Evolutionary conservation across 2,888 invertebrate species (phyloP), one percentile per base, ranked within the genome.

Genomic region (Tricholauxania praeusta): DNA sequence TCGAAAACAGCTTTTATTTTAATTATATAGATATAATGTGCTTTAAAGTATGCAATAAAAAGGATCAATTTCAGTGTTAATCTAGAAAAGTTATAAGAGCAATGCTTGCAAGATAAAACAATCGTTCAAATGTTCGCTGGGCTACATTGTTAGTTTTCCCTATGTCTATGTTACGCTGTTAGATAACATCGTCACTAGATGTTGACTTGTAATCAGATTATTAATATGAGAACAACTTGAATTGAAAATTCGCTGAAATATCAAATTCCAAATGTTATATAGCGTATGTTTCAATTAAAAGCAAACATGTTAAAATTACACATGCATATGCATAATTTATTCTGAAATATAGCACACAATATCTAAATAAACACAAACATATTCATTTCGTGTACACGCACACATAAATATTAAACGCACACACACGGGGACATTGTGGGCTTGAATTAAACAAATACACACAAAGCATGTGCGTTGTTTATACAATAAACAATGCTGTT

Each of bases 321-420:
- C 57, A 68, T n/a, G n/a, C 64, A 67, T 53, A 68, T n/a, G 64
- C 47, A 74, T 52, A 69, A 28, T 39, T 39, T 10, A 39, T 39
- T 7, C 39, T 10, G 39, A 39, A 39, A 39, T 39, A 39, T 39
- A 39, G 39, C 7, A 59, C 49, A 69, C 62, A 66, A 57, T 28
- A 19, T 57, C 65, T 65, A 47, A 68, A 49, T 57, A 72, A 68
- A 52, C 49, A 60, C 52, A 60, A 68, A 22, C 55, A 15, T 12
- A 68, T 47, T 51, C n/a, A 68, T 39, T 8, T 28, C 39, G 22
- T 48, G 22, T 53, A 66, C 47, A 14, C 49, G 59, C 49, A 55
- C 4, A 22, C 19, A 14, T 12, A 22, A 8, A 28, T 15, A 22
- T 28, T 28, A 57, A 22, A 57, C 22, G 28, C 12, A n/a, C 28